Conservation (phyloP, 1,140 invertebrate species). For the Drosophila tani region DNA sequence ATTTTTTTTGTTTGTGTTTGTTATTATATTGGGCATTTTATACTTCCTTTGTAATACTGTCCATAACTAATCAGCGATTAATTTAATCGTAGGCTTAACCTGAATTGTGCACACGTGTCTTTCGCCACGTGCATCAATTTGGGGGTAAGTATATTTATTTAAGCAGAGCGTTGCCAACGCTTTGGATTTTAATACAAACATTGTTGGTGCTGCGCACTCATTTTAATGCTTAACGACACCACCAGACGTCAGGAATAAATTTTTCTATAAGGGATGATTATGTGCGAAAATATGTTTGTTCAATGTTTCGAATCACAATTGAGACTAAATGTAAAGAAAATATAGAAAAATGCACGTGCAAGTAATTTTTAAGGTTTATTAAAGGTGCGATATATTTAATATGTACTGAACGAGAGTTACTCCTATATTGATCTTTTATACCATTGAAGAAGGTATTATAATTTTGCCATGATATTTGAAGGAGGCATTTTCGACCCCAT, state of each 20-base stretch:
- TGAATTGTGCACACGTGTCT: slow-evolving; percentile 81
- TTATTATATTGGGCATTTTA: slow-evolving; percentile 43
- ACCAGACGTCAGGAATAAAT: slow-evolving; percentile 67
- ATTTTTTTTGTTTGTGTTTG: slow-evolving; percentile 24
- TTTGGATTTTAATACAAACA: slow-evolving; percentile 67
- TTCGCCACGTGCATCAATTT: slow-evolving; percentile 71
- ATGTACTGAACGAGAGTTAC: background rate
- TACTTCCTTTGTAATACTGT: slow-evolving; percentile 64
- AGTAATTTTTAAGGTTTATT: slow-evolving; percentile 35
- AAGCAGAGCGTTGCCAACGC: slow-evolving; percentile 67
- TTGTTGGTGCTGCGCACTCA: slow-evolving; percentile 71
- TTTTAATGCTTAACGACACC: slow-evolving; percentile 80
- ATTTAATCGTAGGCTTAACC: slow-evolving; percentile 84
- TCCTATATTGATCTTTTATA: no score
- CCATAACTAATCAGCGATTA: slow-evolving; percentile 84
- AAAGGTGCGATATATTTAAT: slow-evolving; percentile 48
- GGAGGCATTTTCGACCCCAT: no score
- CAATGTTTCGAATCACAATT: slow-evolving; percentile 63
- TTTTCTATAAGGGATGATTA: slow-evolving; percentile 67
- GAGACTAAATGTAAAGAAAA: slow-evolving; percentile 49
- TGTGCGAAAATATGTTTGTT: slow-evolving; percentile 75
- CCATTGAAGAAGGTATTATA: no score
- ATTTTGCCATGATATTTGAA: no score
- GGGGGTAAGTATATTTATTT: slow-evolving; percentile 72
- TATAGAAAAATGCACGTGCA: slow-evolving; percentile 53